phyloP scores from a whole-genome alignment of 2,888 invertebrate species.

The Brachyptera putata region DNA sequence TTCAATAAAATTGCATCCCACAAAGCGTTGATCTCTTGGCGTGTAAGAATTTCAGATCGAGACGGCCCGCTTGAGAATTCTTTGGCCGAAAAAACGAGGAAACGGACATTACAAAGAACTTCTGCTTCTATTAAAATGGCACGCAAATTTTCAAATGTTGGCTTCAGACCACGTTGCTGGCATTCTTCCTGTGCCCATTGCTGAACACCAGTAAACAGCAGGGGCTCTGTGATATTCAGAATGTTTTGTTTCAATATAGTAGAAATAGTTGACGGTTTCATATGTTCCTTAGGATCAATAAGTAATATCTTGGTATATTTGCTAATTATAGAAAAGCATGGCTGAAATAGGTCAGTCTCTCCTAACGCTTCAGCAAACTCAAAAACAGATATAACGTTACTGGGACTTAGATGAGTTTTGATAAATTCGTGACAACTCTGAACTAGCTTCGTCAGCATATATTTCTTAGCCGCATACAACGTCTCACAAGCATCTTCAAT shows the following conservation, averaged over 20 bases:
- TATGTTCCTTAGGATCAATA: constrained; percentile 42
- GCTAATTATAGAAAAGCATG: constrained; percentile 40
- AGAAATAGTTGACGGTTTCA: constrained; percentile 50
- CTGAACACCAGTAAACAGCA: constrained; percentile 52
- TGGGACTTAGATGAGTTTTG: constrained; percentile 52
- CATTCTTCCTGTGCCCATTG: constrained; percentile 55
- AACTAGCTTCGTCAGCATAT: constrained; percentile 48
- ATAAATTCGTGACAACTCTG: constrained; percentile 53
- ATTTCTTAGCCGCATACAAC: constrained; percentile 62
- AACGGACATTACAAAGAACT: constrained; percentile 49
- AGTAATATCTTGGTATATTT: background rate
- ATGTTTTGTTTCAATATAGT: constrained; percentile 50
- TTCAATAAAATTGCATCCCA: background rate
- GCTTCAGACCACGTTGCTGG: constrained; percentile 44
- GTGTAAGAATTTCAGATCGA: constrained; percentile 24
- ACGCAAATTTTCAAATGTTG: constrained; percentile 48
- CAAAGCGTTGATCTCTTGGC: constrained; percentile 25
- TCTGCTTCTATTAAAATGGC: constrained; percentile 46
- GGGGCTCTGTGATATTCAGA: constrained; percentile 52
- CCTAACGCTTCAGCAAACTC: constrained; percentile 60
- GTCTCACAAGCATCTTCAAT: constrained; percentile 59
- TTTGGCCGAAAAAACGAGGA: constrained; percentile 40
- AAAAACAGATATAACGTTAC: constrained; percentile 55
- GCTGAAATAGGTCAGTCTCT: constrained; percentile 48
- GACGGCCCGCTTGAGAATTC: constrained; percentile 46